Base-by-base conservation (phyloP, 2,797 vertebrate genomes). In the Aratinga solstitialis region DNA sequence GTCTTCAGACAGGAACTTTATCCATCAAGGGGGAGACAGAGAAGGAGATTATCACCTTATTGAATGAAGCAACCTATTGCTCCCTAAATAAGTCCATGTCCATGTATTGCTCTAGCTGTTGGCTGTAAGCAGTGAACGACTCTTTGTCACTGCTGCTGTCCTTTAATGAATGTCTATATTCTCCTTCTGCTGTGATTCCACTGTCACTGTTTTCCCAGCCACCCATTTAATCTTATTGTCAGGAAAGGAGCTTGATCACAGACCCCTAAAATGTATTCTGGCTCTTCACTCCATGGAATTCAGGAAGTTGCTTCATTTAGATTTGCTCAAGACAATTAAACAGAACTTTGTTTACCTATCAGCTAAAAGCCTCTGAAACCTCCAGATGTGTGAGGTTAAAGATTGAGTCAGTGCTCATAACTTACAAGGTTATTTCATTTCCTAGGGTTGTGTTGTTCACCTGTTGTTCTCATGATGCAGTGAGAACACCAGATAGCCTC, bases 51-150 rank as follows among this genome's bases (percentile, higher is more conserved):
- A 94, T 91, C 5, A 5, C 34, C 58, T 93, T 75, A 84, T 65
- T 89, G 84, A 94, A 87, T 84, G 81, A 89, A 93, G 63, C 11
- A 90, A 87, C 84, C n/a, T 71, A 30, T 48, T 89, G 61, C 72
- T 92, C 71, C 43, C 63, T 77, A 63, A 90, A 67, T 69, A 94
- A 90, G 7, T 7, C n/a, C 5, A 74, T 5, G 2, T 42, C 29
- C 48, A 29, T 43, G 23, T 40, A 30, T 67, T 84, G 43, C 42
- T 81, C 56, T 72, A 68, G 38, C 47, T 94, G 27, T 54, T 83
- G 68, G 27, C 43, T 86, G n/a, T 15, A 65, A 53, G 36, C 16
- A 81, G 40, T 58, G 51, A 81, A 79, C 17, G 18, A 67, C 27
- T 63, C 20, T 83, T 53, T 72, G 50, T 56, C 54, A 47, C 42